A percentile compares a stretch with the other conserved stretches of the same genome.
phyloP scores from a whole-genome alignment of 2,797 vertebrate species.

The Anguilla pacifica region DNA sequence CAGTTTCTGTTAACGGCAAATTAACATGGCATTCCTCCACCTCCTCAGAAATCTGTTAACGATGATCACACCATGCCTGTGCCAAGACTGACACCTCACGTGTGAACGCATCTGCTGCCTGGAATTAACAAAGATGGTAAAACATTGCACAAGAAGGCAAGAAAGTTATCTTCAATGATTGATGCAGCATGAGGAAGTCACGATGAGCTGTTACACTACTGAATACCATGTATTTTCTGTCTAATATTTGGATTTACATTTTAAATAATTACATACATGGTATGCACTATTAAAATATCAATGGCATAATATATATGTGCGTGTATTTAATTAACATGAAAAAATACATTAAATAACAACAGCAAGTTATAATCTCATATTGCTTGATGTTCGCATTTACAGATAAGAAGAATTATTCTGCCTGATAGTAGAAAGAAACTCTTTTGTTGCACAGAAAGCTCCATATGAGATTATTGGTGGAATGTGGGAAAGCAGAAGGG shows the following conservation, averaged over 20 bases:
- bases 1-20: not conserved
- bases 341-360: too few species aligned
- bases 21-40: constrained; percentile 1
- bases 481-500: constrained; percentile 9
- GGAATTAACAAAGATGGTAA: not conserved
- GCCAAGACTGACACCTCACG: constrained; percentile 18
- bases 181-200: constrained; percentile 56
- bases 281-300: not conserved
- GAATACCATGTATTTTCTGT: constrained; percentile 43
- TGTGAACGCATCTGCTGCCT: constrained; percentile 12
- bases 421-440: not conserved
- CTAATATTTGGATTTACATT: constrained; percentile 48
- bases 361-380: not conserved
- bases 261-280: not conserved
- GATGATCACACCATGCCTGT: constrained; percentile 3
- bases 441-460: not conserved
- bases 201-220: constrained; percentile 49
- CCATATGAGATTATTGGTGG: constrained; percentile 29
- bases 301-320: not conserved
- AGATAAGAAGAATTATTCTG: not conserved
- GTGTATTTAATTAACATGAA: not conserved
- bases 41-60: constrained; percentile 5
- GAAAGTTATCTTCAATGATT: not conserved
- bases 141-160: not conserved
- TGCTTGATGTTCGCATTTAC: not conserved